These are phyloP conservation scores for Microplitis mediator DNA, from an alignment of 1,140 invertebrate species.

Conservation along the genomic window DNA sequence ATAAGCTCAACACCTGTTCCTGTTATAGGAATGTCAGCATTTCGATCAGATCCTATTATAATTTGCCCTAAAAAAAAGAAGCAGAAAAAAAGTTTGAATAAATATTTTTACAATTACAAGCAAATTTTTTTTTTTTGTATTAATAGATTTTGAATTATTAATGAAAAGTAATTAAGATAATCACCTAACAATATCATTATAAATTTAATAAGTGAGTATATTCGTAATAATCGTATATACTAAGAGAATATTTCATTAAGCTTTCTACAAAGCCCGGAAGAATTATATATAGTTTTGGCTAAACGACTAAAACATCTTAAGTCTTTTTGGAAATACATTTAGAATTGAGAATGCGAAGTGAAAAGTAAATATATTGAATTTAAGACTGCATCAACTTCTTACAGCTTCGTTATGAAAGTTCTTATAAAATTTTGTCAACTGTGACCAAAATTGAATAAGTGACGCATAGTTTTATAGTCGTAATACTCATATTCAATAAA, in stretches of 20 bases:
- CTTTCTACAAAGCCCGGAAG: constrained; percentile 23
- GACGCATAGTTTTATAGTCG: no score
- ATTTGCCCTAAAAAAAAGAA: constrained; percentile 70
- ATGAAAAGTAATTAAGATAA: neutral
- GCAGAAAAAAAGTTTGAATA: neutral
- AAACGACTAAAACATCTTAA: constrained; percentile 46
- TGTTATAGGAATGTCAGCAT: constrained; percentile 79
- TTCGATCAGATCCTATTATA: constrained; percentile 73
- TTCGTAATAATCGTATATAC: neutral
- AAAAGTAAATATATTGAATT: constrained; percentile 31
- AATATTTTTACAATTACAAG: neutral
- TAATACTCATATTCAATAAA: neutral
- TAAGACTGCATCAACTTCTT: neutral
- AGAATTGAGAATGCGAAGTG: constrained; percentile 24
- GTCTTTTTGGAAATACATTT: constrained; percentile 55
- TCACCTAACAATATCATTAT: neutral
- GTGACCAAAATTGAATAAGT: no score
- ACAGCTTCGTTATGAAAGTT: neutral
- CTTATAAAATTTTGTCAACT: neutral
- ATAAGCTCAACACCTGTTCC: constrained; percentile 80
- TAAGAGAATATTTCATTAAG: constrained; percentile 15
- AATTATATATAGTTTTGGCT: constrained; percentile 58
- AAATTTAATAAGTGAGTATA: no score
- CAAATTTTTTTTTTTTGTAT: no score
- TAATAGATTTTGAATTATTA: no score